Conservation (phyloP, 2,888 invertebrate genomes). For the Phytoseiulus persimilis region DNA sequence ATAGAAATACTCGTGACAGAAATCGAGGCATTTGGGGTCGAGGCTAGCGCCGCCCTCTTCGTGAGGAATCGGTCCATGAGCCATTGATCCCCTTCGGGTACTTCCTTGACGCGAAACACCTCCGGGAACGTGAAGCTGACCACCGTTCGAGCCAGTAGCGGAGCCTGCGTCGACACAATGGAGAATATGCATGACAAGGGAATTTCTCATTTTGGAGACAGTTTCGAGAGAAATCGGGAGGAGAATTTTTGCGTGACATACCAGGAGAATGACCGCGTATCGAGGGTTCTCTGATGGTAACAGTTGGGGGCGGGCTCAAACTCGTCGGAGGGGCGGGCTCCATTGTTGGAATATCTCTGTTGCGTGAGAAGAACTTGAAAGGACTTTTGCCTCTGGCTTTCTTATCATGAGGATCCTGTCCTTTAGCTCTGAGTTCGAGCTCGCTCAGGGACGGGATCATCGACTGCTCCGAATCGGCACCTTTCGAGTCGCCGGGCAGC, state of each 20-base stretch:
- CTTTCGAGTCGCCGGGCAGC: conserved; percentile 42
- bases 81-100: conserved; percentile 58
- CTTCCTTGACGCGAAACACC: conserved; percentile 12
- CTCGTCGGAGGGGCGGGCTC: conserved; percentile 15
- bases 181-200: neutral
- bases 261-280: conserved; percentile 41
- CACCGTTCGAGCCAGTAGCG: neutral
- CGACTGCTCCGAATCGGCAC: conserved; percentile 44
- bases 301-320: conserved; percentile 39
- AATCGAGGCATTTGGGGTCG: conserved; percentile 72
- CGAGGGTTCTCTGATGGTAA: conserved; percentile 41
- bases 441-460: conserved; percentile 48
- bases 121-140: conserved; percentile 16
- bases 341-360: conserved; percentile 55
- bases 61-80: conserved; percentile 41
- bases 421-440: conserved; percentile 46
- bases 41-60: conserved; percentile 72
- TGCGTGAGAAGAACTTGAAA: conserved; percentile 82
- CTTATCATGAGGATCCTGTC: conserved; percentile 55
- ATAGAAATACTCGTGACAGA: conserved; percentile 97
- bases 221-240: neutral
- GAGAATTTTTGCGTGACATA: neutral
- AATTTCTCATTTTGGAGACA: neutral
- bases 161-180: neutral
- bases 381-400: conserved; percentile 79